phyloP scores from a whole-genome alignment of 2,797 vertebrate species.

The Acrocephalus scirpaceus region DNA sequence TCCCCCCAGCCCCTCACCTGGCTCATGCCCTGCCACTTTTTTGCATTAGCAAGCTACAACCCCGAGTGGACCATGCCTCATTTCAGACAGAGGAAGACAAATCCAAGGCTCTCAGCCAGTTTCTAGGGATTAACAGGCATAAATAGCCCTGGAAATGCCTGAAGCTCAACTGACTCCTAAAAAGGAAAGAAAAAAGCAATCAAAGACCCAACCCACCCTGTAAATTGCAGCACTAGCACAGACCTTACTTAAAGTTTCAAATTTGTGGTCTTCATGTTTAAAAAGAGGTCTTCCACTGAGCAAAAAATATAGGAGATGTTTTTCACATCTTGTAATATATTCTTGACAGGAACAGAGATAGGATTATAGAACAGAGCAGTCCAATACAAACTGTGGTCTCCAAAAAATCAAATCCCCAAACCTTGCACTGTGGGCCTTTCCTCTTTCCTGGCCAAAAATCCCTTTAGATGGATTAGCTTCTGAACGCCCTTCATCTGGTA shows the following conservation, averaged over 20 bases:
- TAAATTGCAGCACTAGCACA: neutral
- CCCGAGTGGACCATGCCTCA: neutral
- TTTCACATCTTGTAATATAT: neutral
- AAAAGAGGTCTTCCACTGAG: neutral
- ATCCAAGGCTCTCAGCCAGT: slow-evolving; percentile 4
- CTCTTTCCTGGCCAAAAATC: neutral
- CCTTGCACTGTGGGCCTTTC: neutral
- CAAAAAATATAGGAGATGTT: neutral
- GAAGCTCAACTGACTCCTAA: neutral
- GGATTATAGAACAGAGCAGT: neutral
- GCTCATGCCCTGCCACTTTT: neutral
- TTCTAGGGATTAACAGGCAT: slow-evolving; percentile 13
- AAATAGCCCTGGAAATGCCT: slow-evolving; percentile 38
- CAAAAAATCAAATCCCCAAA: neutral
- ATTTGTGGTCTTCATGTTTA: neutral
- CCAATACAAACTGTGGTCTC: neutral
- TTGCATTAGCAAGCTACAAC: neutral
- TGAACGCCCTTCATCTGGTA: neutral
- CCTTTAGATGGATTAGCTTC: slow-evolving; percentile 20
- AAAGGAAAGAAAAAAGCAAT: neutral
- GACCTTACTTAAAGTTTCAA: neutral
- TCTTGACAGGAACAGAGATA: neutral
- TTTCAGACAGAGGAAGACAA: slow-evolving; percentile 21
- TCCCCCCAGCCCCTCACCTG: neutral
- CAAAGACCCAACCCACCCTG: neutral